phyloP scores from a whole-genome alignment of 2,113 vertebrate species.

The Rhinoptilus africanus region DNA sequence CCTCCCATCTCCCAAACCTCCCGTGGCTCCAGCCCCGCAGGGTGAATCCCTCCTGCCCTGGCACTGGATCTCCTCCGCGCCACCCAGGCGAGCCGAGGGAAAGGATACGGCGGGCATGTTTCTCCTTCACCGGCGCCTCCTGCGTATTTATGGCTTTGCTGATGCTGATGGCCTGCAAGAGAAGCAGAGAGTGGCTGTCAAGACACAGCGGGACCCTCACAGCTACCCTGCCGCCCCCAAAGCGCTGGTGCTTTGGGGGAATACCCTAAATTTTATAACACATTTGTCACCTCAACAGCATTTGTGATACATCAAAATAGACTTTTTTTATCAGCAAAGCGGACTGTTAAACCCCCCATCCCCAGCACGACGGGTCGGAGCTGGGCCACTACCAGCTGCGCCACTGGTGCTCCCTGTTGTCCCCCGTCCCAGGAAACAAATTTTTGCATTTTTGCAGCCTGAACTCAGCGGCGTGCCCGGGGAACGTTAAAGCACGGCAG shows the following conservation, averaged over 20 bases:
- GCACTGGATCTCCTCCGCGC: rapidly evolving
- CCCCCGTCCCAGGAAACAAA: neutral
- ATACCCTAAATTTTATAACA: neutral
- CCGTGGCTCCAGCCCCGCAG: rapidly evolving
- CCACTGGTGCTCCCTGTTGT: neutral
- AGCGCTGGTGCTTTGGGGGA: neutral
- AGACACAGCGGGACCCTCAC: neutral
- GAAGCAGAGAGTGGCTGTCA: neutral
- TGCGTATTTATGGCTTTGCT: slow-evolving; percentile 94
- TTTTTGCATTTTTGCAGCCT: slow-evolving; percentile 5
- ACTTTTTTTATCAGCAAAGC: neutral
- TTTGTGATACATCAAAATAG: neutral
- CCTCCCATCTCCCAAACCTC: neutral
- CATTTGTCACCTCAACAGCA: neutral
- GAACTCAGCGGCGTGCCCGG: neutral
- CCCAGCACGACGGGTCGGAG: neutral
- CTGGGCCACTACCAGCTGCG: rapidly evolving
- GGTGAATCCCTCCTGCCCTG: neutral
- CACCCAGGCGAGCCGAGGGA: rapidly evolving
- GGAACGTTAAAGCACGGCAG: neutral
- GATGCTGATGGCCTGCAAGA: slow-evolving; percentile 89
- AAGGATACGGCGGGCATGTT: slow-evolving; percentile 97
- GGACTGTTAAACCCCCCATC: neutral
- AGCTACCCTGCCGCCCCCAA: neutral
- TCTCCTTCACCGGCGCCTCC: slow-evolving; percentile 95